Conservation (phyloP, 2,797 vertebrate species). For the Erethizon dorsatum region DNA sequence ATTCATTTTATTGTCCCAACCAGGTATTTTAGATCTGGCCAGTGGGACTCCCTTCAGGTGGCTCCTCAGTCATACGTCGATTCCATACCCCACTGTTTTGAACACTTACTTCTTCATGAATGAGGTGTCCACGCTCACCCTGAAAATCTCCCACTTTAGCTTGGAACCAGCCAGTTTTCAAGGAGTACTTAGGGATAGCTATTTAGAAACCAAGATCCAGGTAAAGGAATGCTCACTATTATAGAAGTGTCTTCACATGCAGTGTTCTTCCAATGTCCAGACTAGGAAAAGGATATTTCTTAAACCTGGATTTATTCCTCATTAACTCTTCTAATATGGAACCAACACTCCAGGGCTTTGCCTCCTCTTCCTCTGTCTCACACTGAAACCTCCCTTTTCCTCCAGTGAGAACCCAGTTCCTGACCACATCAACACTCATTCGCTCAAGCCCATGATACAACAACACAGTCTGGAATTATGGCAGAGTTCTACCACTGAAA, state of each 20-base stretch:
- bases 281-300: not conserved
- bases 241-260: not conserved
- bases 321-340: not conserved
- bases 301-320: not conserved
- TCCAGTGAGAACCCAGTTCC: not conserved
- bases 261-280: not conserved
- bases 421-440: not conserved
- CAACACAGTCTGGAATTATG: not conserved
- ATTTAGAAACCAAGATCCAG: conserved; percentile 20
- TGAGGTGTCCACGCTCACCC: not conserved
- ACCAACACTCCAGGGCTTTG: not conserved
- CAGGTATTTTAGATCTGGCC: not conserved
- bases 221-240: not conserved
- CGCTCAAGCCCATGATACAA: not conserved
- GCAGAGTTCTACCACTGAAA: not conserved
- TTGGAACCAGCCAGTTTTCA: not conserved
- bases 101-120: conserved; percentile 17
- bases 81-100: not conserved
- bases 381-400: not conserved
- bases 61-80: not conserved
- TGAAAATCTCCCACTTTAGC: not conserved
- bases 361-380: not conserved
- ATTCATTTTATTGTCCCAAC: not conserved
- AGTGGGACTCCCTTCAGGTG: not conserved
- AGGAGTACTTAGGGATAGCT: not conserved